Conservation (phyloP, 2,797 vertebrate species). For the Falco novaeseelandiae region DNA sequence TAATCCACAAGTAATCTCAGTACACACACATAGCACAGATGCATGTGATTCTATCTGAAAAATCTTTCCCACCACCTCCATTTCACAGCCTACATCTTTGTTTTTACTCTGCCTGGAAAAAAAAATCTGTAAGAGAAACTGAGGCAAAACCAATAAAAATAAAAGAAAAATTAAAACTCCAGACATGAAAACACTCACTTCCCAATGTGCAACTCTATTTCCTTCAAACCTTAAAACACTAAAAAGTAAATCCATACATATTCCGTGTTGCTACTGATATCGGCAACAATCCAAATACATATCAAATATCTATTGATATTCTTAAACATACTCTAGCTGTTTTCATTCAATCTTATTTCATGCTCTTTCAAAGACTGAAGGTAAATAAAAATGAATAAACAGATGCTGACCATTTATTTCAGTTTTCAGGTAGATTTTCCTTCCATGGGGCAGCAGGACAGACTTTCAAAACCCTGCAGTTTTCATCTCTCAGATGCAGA, state of each 20-base stretch:
- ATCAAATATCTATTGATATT: background rate
- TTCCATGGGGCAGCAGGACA: rapidly evolving
- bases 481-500: background rate
- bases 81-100: background rate
- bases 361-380: background rate
- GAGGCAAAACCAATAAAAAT: background rate
- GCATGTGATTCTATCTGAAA: background rate
- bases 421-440: background rate
- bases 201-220: background rate
- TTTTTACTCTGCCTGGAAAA: background rate
- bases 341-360: background rate
- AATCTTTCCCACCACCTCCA: background rate
- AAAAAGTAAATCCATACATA: background rate
- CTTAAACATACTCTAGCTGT: background rate
- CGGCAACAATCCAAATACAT: background rate
- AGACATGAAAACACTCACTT: background rate
- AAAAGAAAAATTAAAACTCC: background rate
- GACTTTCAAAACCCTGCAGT: background rate
- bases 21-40: background rate
- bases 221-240: background rate
- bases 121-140: background rate
- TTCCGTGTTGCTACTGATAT: background rate
- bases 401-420: background rate
- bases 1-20: background rate
- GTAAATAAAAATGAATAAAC: background rate